Percentiles rank a stretch among this genome's conserved stretches.
Conservation (phyloP, 2,113 vertebrate species). For the Petromus typicus region DNA sequence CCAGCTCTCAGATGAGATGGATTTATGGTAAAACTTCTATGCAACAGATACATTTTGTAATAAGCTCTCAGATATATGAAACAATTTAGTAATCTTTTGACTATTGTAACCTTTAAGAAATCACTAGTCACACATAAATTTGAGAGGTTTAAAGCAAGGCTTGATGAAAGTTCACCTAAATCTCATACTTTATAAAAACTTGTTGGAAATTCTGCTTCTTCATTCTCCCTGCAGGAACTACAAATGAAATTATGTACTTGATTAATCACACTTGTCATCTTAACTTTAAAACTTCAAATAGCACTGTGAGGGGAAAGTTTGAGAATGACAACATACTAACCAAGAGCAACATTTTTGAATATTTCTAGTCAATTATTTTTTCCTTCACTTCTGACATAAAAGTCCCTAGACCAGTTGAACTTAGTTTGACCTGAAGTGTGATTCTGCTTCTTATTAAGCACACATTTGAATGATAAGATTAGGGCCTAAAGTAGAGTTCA, state of each 20-base stretch:
- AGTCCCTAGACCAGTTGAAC: constrained; percentile 61
- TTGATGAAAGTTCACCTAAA: constrained; percentile 17
- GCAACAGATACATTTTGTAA: background rate
- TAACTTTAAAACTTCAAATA: background rate
- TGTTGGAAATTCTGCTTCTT: background rate
- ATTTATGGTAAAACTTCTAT: background rate
- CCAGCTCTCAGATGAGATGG: background rate
- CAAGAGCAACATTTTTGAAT: constrained; percentile 12
- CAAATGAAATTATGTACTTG: background rate
- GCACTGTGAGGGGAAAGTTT: background rate
- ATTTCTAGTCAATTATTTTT: constrained; percentile 28
- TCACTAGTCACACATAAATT: constrained; percentile 12
- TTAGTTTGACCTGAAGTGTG: constrained; percentile 63
- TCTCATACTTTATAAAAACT: background rate
- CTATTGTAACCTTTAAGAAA: background rate
- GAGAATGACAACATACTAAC: background rate
- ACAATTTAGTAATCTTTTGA: background rate
- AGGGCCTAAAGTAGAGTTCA: constrained; percentile 47
- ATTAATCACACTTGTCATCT: background rate
- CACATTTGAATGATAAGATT: constrained; percentile 67
- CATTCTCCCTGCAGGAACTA: background rate
- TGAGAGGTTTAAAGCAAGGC: background rate
- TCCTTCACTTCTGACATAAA: constrained; percentile 39
- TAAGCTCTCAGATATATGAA: background rate
- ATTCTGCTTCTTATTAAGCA: constrained; percentile 76